These are phyloP conservation scores for Bos indicus DNA, from an alignment of 2,113 vertebrate species.

Conservation along the genomic window DNA sequence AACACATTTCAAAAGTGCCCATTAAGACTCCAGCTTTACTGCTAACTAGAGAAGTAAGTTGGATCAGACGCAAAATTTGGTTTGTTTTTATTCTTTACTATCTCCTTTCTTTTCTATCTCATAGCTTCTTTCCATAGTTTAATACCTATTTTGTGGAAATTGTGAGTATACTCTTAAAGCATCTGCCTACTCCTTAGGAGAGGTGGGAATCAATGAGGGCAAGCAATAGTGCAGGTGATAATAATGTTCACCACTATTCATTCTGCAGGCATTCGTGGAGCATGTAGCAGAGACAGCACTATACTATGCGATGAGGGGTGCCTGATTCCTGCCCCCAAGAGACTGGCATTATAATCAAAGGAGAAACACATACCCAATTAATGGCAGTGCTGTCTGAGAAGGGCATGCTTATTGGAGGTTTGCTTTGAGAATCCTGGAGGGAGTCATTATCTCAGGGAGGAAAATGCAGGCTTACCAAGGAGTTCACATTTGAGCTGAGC, in stretches of 20 bases:
- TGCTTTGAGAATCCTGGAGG: neutral
- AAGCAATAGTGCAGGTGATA: neutral
- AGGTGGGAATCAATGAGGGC: neutral
- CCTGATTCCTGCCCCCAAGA: neutral
- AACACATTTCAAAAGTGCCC: neutral
- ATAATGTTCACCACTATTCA: neutral
- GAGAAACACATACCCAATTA: neutral
- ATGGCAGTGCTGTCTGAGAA: neutral
- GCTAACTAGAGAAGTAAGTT: neutral
- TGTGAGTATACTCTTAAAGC: neutral
- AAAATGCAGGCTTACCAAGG: neutral
- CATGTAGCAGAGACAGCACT: neutral
- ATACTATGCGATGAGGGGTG: neutral
- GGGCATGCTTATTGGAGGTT: neutral
- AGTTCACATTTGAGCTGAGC: neutral
- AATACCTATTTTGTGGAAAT: neutral
- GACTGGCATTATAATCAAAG: neutral
- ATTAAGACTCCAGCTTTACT: neutral
- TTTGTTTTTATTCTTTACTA: neutral
- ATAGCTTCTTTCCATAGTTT: neutral
- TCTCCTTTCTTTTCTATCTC: neutral
- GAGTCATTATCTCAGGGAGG: neutral
- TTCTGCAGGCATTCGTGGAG: neutral
- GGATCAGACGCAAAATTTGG: neutral
- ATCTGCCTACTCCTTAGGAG: no score